Evolutionary conservation across 2,113 vertebrate genomes (phyloP), one percentile per base, ranked within the genome.

Genomic region (Myotis lucifugus): DNA sequence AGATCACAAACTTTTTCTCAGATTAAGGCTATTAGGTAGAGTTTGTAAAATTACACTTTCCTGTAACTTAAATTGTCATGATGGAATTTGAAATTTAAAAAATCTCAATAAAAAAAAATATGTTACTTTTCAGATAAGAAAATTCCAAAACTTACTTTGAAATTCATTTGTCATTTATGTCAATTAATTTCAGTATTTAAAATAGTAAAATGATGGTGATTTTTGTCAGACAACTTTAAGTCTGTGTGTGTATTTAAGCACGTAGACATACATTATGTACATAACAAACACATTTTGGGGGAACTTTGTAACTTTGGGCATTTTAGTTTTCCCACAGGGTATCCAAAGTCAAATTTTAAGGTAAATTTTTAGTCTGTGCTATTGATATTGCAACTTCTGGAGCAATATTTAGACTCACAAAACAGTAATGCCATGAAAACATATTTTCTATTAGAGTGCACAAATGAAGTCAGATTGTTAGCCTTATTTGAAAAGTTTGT

Each of bases 1-100:
- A 82, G n/a, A 69, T 74, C 32, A 54, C 18, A 94, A n/a, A 77
- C 15, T 86, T 79, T 76, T 84, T 67, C 8, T 85, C 18, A 56
- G 23, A 14, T 67, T 48, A 86, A 90, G 69, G 8, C 40, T 7
- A 14, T 88, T 89, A 90, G 37, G 37, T 91, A 64, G 50, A 79
- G 21, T 92, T 88, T 97, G n/a, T 92, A 79, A 93, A 90, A 29
- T 56, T 13, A 76, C 79, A 15, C n/a, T 64, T 90, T 88, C 15
- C 25, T 46, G 0, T 92, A 82, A 86, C n/a, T 78, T 93, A 46
- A 0, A 79, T 11, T 79, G 46, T 90, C 56, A 52, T 46, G 12
- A 81, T 82, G 29, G 54, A 85, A 90, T 82, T 81, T 82, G 34
- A 93, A 73, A 91, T 48, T 84, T 70, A n/a, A 19, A 79, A 78